Base-by-base conservation (phyloP, 2,888 invertebrate species). In the Allygus modestus region DNA sequence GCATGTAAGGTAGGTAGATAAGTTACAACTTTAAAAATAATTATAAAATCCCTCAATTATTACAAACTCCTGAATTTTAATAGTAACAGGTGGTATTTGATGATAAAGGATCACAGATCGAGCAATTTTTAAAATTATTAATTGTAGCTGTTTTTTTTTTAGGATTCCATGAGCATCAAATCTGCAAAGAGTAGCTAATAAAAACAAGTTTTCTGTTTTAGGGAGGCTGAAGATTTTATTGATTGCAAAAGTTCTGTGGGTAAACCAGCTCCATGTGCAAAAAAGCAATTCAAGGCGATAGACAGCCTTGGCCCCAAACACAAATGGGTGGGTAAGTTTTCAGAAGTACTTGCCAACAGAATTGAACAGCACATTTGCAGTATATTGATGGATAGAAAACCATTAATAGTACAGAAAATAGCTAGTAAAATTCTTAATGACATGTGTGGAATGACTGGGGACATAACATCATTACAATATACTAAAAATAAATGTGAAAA, bases 241-340 rank as follows among this genome's bases (percentile, higher is more conserved):
- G 51, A 79, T 41, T 77, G 46, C 46, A 77, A 77, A 46, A 77
- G 75, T 46, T 23, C 46, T 51, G 28, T 46, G 5, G 33, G 58
- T n/a, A 54, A 79, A 79, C 79, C 23, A 58, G 58, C 33, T 9
- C 26, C 28, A 33, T 58, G 79, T 37, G 51, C 15, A 33, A 54
- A 37, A 43, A 79, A 37, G 58, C 73, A 54, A 58, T 77, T 46
- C 0, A 79, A 33, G 23, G 37, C 51, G 0, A 33, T 79, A 31
- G 23, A 33, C 12, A 37, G 58, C 15, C 79, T 54, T 33, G 79
- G 86, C 23, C 54, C 85, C 0, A 82, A 86, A 69, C 82, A 85
- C 41, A 77, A 83, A 20, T 87, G 87, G 87, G 51, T 87, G 11
- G 86, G 85, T 82, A 82, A 86, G 51, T 87, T 87, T 65, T 84